phyloP scores from a whole-genome alignment of 2,888 invertebrate genomes.

The Heliconius ethilla region DNA sequence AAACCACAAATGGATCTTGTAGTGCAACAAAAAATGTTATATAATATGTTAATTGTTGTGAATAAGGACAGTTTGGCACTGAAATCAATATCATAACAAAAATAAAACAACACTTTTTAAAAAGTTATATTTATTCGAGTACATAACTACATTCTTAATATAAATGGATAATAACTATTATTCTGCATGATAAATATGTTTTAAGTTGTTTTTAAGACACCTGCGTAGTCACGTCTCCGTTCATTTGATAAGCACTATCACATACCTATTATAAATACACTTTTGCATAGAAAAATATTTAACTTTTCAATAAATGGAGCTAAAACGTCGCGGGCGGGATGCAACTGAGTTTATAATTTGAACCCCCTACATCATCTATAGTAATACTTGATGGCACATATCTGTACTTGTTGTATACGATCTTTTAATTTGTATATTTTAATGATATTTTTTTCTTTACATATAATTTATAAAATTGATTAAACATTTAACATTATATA shows the following conservation, averaged over 20 bases:
- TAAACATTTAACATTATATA: conserved; percentile 26
- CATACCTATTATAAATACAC: conserved; percentile 67
- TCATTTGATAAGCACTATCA: conserved; percentile 71
- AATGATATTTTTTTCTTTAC: conserved; percentile 11
- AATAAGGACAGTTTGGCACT: too few species aligned
- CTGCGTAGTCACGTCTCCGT: conserved; percentile 63
- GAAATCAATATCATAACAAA: not conserved
- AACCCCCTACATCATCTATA: conserved; percentile 38
- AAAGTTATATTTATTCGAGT: conserved; percentile 83
- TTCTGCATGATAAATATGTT: conserved; percentile 80
- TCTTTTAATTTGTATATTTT: conserved; percentile 28
- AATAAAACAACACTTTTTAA: conserved; percentile 65
- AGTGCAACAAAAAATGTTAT: too few species aligned
- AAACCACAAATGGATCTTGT: too few species aligned
- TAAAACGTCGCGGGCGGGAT: conserved; percentile 37
- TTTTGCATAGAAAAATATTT: conserved; percentile 74
- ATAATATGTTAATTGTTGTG: too few species aligned
- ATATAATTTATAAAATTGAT: conserved; percentile 29
- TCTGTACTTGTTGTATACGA: conserved; percentile 64
- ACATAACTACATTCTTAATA: conserved; percentile 82
- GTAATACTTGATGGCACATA: conserved; percentile 69
- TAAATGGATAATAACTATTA: conserved; percentile 80
- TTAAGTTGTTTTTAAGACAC: conserved; percentile 73
- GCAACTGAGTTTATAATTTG: conserved; percentile 43
- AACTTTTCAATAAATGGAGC: conserved; percentile 60